Evolutionary conservation across 2,888 invertebrate species (phyloP).

Genomic region (Eupelmus urozonus): DNA sequence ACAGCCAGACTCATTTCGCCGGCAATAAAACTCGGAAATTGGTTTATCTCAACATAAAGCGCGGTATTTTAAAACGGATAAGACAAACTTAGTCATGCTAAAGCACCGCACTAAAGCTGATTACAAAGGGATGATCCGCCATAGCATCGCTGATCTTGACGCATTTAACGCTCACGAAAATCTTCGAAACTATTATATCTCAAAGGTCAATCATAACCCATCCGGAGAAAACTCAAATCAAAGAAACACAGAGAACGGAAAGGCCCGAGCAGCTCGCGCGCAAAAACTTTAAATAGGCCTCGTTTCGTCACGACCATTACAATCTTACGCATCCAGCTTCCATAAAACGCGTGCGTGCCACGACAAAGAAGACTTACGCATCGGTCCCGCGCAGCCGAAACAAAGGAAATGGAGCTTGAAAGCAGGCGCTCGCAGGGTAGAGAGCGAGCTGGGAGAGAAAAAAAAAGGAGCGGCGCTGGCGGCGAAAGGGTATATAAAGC

Average conservation of each 20-base stretch:
- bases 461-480: not conserved
- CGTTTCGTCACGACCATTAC: not conserved
- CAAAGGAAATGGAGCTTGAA: slow-evolving; percentile 27
- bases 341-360: too few relatives aligned
- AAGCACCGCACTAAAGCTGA: too few relatives aligned
- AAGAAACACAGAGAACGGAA: not conserved
- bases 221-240: too few relatives aligned
- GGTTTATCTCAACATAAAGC: not conserved
- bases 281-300: slow-evolving; percentile 42
- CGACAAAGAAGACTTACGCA: not conserved
- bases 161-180: too few relatives aligned
- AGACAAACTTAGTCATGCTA: not conserved
- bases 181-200: too few relatives aligned
- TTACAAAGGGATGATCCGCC: not conserved
- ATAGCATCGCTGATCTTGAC: too few relatives aligned
- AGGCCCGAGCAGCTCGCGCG: not conserved
- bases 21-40: not conserved
- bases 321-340: slow-evolving; percentile 21
- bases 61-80: not conserved
- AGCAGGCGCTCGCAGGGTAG: too few relatives aligned
- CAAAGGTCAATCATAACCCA: too few relatives aligned
- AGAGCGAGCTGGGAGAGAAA: not conserved
- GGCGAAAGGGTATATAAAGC: slow-evolving; percentile 18
- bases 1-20: not conserved
- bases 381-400: not conserved